These are phyloP conservation scores for Pseudopipra pipra DNA, from an alignment of 2,113 vertebrate species.

Conservation along the genomic window DNA sequence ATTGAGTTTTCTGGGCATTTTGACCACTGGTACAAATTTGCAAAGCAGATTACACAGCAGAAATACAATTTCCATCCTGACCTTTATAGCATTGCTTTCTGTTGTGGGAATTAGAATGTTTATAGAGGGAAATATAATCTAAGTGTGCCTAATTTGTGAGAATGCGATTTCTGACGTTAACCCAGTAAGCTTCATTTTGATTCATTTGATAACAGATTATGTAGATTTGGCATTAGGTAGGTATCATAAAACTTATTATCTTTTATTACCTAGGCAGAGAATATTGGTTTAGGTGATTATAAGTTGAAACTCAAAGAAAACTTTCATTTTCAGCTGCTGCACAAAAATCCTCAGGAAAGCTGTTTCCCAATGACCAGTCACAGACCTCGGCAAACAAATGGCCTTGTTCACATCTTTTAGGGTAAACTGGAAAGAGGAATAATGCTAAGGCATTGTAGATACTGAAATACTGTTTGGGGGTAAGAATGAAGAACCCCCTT, in stretches of 20 bases:
- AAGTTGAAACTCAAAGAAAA: constrained; percentile 56
- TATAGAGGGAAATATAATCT: background rate
- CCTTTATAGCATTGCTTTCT: constrained; percentile 51
- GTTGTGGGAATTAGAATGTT: constrained; percentile 52
- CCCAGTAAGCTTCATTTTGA: constrained; percentile 50
- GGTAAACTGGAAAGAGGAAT: background rate
- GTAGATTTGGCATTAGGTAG: constrained; percentile 53
- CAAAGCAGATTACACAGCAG: constrained; percentile 64
- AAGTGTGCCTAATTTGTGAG: constrained; percentile 23
- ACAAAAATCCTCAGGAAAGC: background rate
- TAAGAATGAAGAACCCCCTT: background rate
- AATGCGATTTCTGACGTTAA: constrained; percentile 29
- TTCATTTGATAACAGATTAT: constrained; percentile 62
- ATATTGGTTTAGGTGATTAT: constrained; percentile 39
- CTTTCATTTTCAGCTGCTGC: constrained; percentile 14
- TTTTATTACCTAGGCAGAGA: constrained; percentile 63
- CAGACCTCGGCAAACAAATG: background rate
- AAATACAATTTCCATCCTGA: constrained; percentile 60
- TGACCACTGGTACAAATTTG: constrained; percentile 68
- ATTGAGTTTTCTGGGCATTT: constrained; percentile 75
- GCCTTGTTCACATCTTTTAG: background rate
- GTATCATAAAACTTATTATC: constrained; percentile 52
- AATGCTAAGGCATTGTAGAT: background rate
- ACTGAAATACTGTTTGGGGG: background rate
- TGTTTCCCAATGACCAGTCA: background rate